phyloP scores from a whole-genome alignment of 2,113 vertebrate genomes.

The Python bivittatus region DNA sequence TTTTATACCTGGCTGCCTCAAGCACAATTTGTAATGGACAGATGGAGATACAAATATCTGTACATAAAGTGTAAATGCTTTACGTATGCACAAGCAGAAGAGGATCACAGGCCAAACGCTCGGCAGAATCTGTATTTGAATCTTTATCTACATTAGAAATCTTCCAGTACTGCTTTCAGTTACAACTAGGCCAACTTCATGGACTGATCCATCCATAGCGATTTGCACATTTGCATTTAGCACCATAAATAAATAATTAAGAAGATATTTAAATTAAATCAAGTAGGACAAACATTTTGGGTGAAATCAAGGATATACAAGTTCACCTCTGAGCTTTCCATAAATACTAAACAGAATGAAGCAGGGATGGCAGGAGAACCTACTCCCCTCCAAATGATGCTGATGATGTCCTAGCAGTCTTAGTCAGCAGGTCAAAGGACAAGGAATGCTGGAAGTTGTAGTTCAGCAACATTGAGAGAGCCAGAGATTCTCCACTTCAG shows the following conservation, averaged over 20 bases:
- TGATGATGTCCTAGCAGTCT: too few relatives aligned
- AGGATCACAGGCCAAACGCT: not conserved
- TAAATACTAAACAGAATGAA: too few relatives aligned
- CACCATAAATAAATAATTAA: not conserved
- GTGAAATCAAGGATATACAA: not conserved
- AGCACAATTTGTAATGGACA: not conserved
- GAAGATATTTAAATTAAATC: not conserved
- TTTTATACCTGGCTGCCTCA: not conserved
- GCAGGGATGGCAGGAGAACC: not conserved
- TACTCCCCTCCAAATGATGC: too few relatives aligned
- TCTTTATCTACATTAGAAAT: not conserved
- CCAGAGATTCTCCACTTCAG: not conserved
- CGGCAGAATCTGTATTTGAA: not conserved
- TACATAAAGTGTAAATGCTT: not conserved
- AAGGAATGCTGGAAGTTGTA: not conserved
- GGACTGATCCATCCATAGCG: not conserved
- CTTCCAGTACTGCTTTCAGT: not conserved
- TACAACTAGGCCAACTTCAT: not conserved
- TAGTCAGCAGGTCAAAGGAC: too few relatives aligned
- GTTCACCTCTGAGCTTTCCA: too few relatives aligned
- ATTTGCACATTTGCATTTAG: not conserved
- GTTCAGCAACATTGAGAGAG: not conserved
- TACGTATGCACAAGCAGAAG: not conserved
- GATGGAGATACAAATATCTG: not conserved
- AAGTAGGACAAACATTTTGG: not conserved